Evolutionary conservation across 2,888 invertebrate species (phyloP).

Genomic region (Odontothrips loti): DNA sequence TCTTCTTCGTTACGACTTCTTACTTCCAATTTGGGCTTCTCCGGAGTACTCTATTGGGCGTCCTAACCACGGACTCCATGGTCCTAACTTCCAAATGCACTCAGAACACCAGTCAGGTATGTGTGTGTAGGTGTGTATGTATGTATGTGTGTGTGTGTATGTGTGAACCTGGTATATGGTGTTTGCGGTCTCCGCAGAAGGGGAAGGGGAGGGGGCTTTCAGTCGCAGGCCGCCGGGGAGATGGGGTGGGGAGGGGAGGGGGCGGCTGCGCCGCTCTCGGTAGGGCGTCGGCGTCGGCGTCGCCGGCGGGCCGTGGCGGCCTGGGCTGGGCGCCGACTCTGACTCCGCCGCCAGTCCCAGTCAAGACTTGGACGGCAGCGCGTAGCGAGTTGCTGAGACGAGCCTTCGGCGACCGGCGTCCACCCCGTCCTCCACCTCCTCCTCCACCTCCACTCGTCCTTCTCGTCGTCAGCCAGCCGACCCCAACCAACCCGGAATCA

Average conservation of each 20-base stretch:
- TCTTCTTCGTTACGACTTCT: too few species aligned
- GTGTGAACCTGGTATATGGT: too few species aligned
- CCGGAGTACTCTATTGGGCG: too few species aligned
- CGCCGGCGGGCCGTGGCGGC: neutral
- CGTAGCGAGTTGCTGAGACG: constrained; percentile 14
- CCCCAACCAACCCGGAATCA: too few species aligned
- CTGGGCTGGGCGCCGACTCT: neutral
- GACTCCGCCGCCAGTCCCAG: neutral
- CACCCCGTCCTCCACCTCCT: neutral
- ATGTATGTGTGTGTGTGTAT: too few species aligned
- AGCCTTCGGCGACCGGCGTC: neutral
- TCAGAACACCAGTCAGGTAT: too few species aligned
- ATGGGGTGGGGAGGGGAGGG: neutral
- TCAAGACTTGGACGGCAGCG: constrained; percentile 10
- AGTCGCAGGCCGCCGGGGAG: neutral
- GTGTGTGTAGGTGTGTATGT: too few species aligned
- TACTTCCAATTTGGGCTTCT: too few species aligned
- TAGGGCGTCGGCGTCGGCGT: neutral
- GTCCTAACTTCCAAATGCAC: too few species aligned
- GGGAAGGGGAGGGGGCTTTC: neutral
- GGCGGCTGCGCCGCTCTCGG: neutral
- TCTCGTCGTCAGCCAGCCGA: too few species aligned
- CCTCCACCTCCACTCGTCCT: neutral
- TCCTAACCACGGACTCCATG: too few species aligned
- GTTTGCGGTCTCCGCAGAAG: neutral